These are phyloP conservation scores for Patiria miniata DNA, from an alignment of 35 echinoderm and acorn worm genomes.

Conservation along the genomic window DNA sequence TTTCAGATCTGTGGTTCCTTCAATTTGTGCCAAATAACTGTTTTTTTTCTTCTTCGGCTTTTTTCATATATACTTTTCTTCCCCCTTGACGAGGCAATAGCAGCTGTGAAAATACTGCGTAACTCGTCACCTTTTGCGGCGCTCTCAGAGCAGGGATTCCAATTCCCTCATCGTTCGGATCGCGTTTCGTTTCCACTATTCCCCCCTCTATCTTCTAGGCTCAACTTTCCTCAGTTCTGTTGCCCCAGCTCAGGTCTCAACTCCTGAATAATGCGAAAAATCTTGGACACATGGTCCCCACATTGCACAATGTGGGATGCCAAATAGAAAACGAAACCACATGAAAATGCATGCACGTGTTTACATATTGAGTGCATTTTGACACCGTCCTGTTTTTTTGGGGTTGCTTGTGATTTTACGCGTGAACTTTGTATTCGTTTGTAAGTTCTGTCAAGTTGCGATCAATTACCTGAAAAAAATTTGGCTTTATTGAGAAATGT, in stretches of 20 bases:
- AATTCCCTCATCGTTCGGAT: background rate
- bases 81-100: background rate
- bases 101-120: conserved; percentile 17
- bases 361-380: too few species aligned
- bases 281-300: conserved; percentile 15
- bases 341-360: too few species aligned
- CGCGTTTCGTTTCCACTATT: conserved; percentile 14
- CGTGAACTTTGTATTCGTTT: too few species aligned
- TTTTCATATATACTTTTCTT: background rate
- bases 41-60: too few species aligned
- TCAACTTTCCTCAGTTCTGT: background rate
- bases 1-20: too few species aligned
- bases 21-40: too few species aligned
- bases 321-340: too few species aligned
- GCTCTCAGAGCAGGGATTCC: conserved; percentile 5
- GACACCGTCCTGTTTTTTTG: too few species aligned
- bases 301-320: conserved; percentile 12
- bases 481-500: too few species aligned
- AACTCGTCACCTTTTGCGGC: conserved; percentile 5
- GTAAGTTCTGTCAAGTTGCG: too few species aligned
- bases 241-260: background rate
- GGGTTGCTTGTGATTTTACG: too few species aligned
- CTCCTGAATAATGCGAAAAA: background rate
- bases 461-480: too few species aligned
- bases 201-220: background rate